Conservation (phyloP, 2,113 vertebrate species). For the Neofelis nebulosa region DNA sequence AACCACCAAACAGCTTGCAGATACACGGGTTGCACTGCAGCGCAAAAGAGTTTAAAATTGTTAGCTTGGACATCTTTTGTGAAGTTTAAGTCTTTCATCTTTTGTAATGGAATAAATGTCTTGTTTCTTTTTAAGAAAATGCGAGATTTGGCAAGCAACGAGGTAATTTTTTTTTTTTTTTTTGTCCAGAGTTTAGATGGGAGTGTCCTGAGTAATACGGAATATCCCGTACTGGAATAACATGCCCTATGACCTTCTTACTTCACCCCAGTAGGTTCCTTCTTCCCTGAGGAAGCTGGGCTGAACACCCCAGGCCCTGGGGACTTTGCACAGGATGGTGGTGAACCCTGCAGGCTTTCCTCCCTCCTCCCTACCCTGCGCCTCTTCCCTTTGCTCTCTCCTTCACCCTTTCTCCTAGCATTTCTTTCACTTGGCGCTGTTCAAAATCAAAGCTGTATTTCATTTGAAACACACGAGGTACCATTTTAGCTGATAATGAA, state of each 20-base stretch:
- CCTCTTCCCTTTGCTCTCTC: not conserved
- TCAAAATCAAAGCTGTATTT: not conserved
- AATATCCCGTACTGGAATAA: not conserved
- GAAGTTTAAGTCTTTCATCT: not conserved
- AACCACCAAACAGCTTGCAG: not conserved
- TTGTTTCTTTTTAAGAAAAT: not conserved
- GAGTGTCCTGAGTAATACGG: not conserved
- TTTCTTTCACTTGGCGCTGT: not conserved
- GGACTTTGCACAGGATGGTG: not conserved
- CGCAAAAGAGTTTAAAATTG: not conserved
- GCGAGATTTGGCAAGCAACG: not conserved
- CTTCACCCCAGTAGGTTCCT: not conserved
- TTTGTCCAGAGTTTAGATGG: not conserved
- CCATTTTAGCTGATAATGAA: not conserved
- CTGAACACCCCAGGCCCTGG: not conserved
- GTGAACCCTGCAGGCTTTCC: not conserved
- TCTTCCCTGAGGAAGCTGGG: not conserved
- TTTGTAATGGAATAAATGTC: not conserved
- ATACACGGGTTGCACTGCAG: not conserved
- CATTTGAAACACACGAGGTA: not conserved
- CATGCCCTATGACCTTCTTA: not conserved
- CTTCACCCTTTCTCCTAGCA: not conserved
- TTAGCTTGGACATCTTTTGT: not conserved
- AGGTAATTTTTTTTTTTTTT: not conserved
- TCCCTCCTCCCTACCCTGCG: rapidly evolving